A percentile compares a stretch with the other conserved stretches of the same genome.
These are phyloP conservation scores for Ceryle rudis DNA, from an alignment of 2,797 vertebrate species.

Conservation along the genomic window DNA sequence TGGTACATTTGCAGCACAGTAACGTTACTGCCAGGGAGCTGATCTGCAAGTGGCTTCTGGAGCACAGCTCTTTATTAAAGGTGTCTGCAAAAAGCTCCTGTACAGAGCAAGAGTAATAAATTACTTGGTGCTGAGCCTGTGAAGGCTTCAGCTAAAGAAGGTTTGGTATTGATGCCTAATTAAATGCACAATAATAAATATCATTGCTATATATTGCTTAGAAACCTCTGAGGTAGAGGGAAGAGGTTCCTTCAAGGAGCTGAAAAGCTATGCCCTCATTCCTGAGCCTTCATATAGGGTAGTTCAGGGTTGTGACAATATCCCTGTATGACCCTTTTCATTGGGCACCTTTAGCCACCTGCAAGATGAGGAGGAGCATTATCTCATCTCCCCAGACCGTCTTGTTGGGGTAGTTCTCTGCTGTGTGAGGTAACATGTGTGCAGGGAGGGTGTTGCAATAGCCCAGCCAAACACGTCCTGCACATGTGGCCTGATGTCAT, in stretches of 20 bases:
- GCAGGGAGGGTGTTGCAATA: rapidly evolving
- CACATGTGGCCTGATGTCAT: background rate
- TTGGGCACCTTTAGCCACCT: background rate
- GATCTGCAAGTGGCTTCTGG: background rate
- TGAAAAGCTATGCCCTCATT: background rate
- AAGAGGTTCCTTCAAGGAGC: background rate
- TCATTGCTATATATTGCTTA: rapidly evolving
- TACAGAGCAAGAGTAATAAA: background rate
- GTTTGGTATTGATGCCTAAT: background rate
- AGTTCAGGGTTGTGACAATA: background rate
- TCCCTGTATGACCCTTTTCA: background rate
- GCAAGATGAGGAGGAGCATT: background rate
- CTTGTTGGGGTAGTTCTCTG: background rate
- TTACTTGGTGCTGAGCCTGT: background rate
- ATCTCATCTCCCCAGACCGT: background rate
- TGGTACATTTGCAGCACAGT: background rate
- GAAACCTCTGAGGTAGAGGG: background rate
- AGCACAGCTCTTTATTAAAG: background rate
- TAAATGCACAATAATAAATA: background rate
- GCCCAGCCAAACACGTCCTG: rapidly evolving
- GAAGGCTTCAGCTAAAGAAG: background rate
- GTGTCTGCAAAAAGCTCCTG: background rate
- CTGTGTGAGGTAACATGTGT: background rate
- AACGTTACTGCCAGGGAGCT: background rate
- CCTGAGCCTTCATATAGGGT: background rate